Percentiles rank a stretch among this genome's conserved stretches.
Evolutionary conservation across 2,797 vertebrate genomes (phyloP).

Genomic region (Darevskia mixta): DNA sequence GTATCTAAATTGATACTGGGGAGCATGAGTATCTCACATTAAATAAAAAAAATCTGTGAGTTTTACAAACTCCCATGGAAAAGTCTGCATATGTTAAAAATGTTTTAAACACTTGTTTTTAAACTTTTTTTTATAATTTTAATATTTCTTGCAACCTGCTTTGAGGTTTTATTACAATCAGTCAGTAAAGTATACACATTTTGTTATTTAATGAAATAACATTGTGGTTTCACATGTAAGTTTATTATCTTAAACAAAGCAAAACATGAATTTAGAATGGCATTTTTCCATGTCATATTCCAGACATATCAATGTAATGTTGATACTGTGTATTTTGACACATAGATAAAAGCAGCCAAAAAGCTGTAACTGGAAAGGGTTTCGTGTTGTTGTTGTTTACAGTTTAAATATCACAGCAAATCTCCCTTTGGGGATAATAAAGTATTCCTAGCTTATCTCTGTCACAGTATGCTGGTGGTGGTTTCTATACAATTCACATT

Average conservation of each 20-base stretch:
- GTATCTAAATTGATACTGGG: too few species aligned
- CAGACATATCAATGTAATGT: background rate
- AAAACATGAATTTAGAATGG: background rate
- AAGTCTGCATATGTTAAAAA: background rate
- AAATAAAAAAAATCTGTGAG: background rate
- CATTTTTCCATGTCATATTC: background rate
- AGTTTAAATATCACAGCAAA: background rate
- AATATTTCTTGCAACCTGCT: too few species aligned
- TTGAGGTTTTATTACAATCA: too few species aligned
- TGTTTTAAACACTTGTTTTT: too few species aligned
- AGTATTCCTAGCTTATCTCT: background rate
- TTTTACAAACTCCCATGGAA: background rate
- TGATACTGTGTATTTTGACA: background rate
- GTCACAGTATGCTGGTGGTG: background rate
- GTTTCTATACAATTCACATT: constrained; percentile 4
- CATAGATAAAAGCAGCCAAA: background rate
- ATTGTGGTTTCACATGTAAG: too few species aligned
- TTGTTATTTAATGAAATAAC: too few species aligned
- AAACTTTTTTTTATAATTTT: too few species aligned
- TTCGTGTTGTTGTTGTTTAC: background rate
- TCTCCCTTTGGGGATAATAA: background rate
- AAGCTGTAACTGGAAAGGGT: background rate
- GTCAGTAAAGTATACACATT: too few species aligned
- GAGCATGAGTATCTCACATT: too few species aligned
- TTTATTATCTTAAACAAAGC: background rate